phyloP scores from a whole-genome alignment of 2,888 invertebrate genomes.

The Athetis lepigone region DNA sequence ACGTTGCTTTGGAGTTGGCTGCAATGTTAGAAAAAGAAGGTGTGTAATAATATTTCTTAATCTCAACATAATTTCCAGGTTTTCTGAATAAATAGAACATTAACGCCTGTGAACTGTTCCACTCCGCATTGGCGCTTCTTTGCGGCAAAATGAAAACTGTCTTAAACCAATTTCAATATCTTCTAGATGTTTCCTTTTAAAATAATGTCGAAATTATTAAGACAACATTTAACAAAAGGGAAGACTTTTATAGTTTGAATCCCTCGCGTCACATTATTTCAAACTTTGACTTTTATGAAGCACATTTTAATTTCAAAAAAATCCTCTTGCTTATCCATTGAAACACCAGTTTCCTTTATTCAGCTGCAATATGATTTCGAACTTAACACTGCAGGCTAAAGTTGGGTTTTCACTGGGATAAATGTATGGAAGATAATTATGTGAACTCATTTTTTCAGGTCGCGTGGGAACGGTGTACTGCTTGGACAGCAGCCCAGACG shows the following conservation, averaged over 20 bases:
- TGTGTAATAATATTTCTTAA: slow-evolving; percentile 60
- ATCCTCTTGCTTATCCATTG: slow-evolving; percentile 42
- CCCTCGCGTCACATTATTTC: slow-evolving; percentile 53
- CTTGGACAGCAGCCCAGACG: slow-evolving; percentile 77
- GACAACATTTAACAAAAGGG: slow-evolving; percentile 32
- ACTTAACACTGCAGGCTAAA: not conserved
- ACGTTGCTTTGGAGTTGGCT: slow-evolving; percentile 76
- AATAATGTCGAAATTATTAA: slow-evolving; percentile 30
- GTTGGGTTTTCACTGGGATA: slow-evolving; percentile 15
- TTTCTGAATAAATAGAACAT: slow-evolving; percentile 3
- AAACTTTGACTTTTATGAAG: slow-evolving; percentile 55
- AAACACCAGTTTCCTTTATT: slow-evolving; percentile 29
- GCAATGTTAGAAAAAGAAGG: slow-evolving; percentile 76
- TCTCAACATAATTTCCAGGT: not conserved
- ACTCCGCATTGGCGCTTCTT: slow-evolving; percentile 1
- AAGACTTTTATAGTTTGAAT: slow-evolving; percentile 43
- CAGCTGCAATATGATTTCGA: not conserved
- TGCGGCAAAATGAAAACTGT: slow-evolving; percentile 25
- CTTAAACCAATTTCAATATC: slow-evolving; percentile 22
- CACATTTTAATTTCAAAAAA: slow-evolving; percentile 50
- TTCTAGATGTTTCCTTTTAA: slow-evolving; percentile 15
- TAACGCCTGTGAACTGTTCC: slow-evolving; percentile 10
- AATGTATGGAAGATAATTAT: slow-evolving; percentile 22
- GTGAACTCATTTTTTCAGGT: slow-evolving; percentile 63
- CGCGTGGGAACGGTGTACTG: slow-evolving; percentile 72